Evolutionary conservation across 2,113 vertebrate species (phyloP), one percentile per base, ranked within the genome.

Genomic region (Ceuthmochares aereus): DNA sequence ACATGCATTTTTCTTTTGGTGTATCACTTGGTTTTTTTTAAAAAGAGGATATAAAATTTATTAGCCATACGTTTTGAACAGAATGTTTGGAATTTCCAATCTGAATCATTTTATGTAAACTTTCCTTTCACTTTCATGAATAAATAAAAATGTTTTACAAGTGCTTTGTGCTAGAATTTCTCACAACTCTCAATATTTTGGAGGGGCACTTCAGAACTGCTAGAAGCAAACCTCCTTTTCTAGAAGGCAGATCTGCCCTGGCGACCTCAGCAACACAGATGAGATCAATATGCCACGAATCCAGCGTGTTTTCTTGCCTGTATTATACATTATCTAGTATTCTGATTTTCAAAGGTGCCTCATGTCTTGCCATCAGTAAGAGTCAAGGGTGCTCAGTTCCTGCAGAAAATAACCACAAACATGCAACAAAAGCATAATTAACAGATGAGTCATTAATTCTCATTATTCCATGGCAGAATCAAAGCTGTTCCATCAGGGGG

Each of bases 401-500:
- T 74, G 30, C 54, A 78, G 88, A 92, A 90, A 93, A 91, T 74
- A 83, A 84, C 60, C 43, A 32, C 56, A 84, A 78, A 87, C 12
- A 4, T 54, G 84, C 25, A 68, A 87, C 72, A 73, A 80, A 94
- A 83, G 68, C 13, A 1, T 86, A 89, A 94, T 90, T 93, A 96
- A 62, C 7, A 3, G 34, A 75, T 89, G 73, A 93, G 49, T 91
- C 92, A 94, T 87, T 89, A 86, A 90, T 90, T 89, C 66, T 95
- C 82, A 84, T 92, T 94, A 81, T 87, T 89, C 74, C 5, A 5
- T 40, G 36, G 62, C 63, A 90, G 84, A 90, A 72, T 70, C 40
- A 88, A 77, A 78, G 76, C 83, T 69, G 19, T 55, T 94, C 76
- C 6, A 2, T 94, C 56, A 56, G 42, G 52, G 55, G n/a, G 79